These are phyloP conservation scores for Campoplex nolae DNA, from an alignment of 2,888 invertebrate genomes.

Conservation along the genomic window DNA sequence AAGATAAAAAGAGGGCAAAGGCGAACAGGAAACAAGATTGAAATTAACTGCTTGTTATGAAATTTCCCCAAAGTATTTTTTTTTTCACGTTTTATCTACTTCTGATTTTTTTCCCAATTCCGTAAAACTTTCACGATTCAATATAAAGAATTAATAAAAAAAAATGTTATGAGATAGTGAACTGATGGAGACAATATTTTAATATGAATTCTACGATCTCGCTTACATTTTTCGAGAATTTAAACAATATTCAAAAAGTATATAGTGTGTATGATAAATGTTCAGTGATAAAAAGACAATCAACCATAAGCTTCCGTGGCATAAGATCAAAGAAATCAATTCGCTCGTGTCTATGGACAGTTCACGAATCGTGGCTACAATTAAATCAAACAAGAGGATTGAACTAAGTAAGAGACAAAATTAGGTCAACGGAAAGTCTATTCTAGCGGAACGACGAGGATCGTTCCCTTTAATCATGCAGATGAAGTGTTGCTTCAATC, in stretches of 20 bases:
- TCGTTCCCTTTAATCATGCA: conserved; percentile 64
- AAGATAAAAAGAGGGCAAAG: conserved; percentile 29
- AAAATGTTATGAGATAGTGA: not conserved
- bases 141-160: not conserved
- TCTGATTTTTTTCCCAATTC: not conserved
- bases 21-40: conserved; percentile 34
- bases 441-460: conserved; percentile 38
- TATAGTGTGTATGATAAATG: not conserved
- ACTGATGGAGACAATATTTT: not conserved
- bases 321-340: not conserved
- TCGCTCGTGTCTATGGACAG: not conserved
- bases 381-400: conserved; percentile 1
- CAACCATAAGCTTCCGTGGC: not conserved
- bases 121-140: not conserved
- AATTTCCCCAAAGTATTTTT: conserved; percentile 28
- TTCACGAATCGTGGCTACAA: conserved; percentile 1
- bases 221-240: too few species aligned
- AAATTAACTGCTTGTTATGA: conserved; percentile 52
- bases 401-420: conserved; percentile 36
- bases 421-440: conserved; percentile 52
- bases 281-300: not conserved
- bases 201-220: not conserved
- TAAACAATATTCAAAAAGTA: too few species aligned
- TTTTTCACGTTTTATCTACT: conserved; percentile 30
- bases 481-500: conserved; percentile 52